These are phyloP conservation scores for Rhabdomys dilectus DNA, from an alignment of 2,113 vertebrate species.

Conservation along the genomic window DNA sequence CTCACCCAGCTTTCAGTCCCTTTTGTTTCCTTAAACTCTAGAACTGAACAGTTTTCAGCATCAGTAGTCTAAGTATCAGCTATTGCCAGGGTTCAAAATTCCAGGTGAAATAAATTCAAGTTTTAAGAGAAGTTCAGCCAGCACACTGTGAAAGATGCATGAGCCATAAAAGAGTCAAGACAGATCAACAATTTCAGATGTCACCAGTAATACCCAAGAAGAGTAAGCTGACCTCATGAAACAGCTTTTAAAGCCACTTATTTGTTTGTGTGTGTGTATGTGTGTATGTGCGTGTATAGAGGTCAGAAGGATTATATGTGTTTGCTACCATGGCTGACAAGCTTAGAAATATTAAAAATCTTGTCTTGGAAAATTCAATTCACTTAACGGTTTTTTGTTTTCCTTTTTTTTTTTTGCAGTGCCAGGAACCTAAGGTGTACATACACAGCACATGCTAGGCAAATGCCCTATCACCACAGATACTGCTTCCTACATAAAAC, in stretches of 20 bases:
- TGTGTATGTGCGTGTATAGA: background rate
- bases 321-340: background rate
- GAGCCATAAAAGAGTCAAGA: background rate
- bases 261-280: background rate
- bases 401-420: background rate
- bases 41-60: background rate
- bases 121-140: constrained; percentile 17
- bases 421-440: background rate
- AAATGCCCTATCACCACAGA: background rate
- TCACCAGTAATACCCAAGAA: background rate
- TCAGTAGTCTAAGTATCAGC: background rate
- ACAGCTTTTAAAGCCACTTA: background rate
- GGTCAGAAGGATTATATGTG: background rate
- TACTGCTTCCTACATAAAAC: constrained; percentile 1
- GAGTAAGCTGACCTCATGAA: background rate
- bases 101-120: constrained; percentile 5
- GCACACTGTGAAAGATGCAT: background rate
- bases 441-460: background rate
- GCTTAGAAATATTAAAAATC: background rate
- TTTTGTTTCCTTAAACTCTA: background rate
- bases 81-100: background rate
- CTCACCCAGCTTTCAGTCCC: background rate
- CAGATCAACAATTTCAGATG: constrained; percentile 11
- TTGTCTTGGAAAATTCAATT: background rate
- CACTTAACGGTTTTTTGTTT: background rate